Evolutionary conservation across 1,140 invertebrate species (phyloP), one percentile per base, ranked within the genome.

Genomic region (Drosophila prosaltans): DNA sequence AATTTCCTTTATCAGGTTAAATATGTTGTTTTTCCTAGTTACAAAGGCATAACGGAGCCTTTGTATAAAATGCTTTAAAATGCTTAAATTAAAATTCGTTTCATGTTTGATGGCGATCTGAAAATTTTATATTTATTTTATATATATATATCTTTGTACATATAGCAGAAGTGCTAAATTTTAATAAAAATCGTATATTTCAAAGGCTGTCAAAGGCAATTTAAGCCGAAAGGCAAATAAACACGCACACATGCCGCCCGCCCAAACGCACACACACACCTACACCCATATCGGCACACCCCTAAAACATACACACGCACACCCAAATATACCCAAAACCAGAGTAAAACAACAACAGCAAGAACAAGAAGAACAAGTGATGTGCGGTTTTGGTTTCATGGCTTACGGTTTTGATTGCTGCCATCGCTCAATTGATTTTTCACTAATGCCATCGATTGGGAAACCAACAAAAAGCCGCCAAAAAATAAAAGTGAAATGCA

Each of bases 381-480:
- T 76, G 76, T 82, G 79, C 83, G 82, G 82, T 86, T 86, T 86
- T 82, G 83, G 80, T 86, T 88, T 88, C 79, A 77, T 82, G 83
- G 82, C 82, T 86, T 88, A 88, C 79, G 80, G 73, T 83, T 85
- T 88, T 89, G 84, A 88, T 88, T 88, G 83, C 76, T 89, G 77
- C 68, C 83, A 88, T 88, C 83, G 83, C 83, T 88, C 83, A 88
- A 88, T 88, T 89, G 84, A 88, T 88, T 88, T 88, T 80, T 78
- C 83, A 89, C 80, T 88, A 88, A 88, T 88, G 77, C 83, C 76
- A 74, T 89, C 74, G 78, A 81, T 85, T 85, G 79, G 72, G 72
- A 74, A 78, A 72, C 74, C 73, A 59, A 62, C 80, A 78, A 78
- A 88, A 51, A 51, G 21, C 45, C 21, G 21, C 45, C 21, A 51